phyloP scores from a whole-genome alignment of 2,113 vertebrate species.

The Mormyrus lacerda region DNA sequence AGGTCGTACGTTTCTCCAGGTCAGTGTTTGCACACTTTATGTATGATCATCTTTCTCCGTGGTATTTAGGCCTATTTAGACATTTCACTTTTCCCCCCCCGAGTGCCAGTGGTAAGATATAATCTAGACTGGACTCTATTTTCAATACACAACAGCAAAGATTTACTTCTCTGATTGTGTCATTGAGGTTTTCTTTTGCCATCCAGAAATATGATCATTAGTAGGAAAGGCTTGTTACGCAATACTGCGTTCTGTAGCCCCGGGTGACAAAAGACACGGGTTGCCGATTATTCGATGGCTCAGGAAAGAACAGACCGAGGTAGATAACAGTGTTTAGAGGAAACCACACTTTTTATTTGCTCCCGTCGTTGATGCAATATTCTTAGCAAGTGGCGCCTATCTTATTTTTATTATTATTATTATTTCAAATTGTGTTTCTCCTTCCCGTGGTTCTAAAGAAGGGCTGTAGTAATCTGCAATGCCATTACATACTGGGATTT shows the following conservation, averaged over 20 bases:
- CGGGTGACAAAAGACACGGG: not conserved
- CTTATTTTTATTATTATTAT: too few relatives aligned
- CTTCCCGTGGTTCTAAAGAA: too few relatives aligned
- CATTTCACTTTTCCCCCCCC: not conserved
- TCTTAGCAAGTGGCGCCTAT: too few relatives aligned
- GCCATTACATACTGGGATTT: too few relatives aligned
- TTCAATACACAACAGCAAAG: not conserved
- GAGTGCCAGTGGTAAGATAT: not conserved
- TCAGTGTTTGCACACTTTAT: not conserved
- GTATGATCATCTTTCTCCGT: not conserved
- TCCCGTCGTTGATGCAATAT: too few relatives aligned
- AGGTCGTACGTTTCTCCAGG: not conserved
- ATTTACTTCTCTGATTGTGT: not conserved
- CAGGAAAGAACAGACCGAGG: too few relatives aligned
- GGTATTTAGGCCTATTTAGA: not conserved
- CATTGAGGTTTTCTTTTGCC: too few relatives aligned
- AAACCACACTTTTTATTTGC: too few relatives aligned
- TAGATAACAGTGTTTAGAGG: too few relatives aligned
- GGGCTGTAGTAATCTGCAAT: too few relatives aligned
- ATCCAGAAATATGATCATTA: not conserved
- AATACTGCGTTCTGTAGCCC: not conserved
- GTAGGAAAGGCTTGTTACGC: not conserved
- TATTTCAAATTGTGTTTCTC: too few relatives aligned
- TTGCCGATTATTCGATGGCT: not conserved
- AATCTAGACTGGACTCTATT: not conserved